phyloP scores from a whole-genome alignment of 2,888 invertebrate genomes.

The Brenthis hecate region DNA sequence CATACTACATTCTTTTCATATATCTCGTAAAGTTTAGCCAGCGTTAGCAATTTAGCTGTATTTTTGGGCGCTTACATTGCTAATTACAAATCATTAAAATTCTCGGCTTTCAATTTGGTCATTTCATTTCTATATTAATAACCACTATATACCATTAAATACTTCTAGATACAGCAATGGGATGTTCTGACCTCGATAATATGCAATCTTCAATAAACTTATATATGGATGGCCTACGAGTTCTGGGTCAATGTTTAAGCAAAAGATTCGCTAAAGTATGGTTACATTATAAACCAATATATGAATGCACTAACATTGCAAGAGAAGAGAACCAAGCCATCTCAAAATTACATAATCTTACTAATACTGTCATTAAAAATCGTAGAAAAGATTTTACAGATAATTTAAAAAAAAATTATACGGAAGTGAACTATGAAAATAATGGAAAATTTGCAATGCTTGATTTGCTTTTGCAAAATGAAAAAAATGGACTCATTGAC shows the following conservation, averaged over 20 bases:
- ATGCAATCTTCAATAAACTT: constrained; percentile 55
- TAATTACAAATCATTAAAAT: no score
- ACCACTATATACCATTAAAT: neutral
- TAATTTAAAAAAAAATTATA: constrained; percentile 29
- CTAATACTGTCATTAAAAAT: constrained; percentile 75
- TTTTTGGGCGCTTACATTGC: no score
- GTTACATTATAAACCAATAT: constrained; percentile 34
- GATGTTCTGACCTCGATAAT: constrained; percentile 65
- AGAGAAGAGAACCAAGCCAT: constrained; percentile 47
- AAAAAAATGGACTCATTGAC: constrained; percentile 79
- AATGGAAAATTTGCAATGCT: constrained; percentile 81
- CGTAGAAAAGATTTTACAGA: constrained; percentile 45
- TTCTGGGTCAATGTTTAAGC: constrained; percentile 44
- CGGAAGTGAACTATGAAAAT: constrained; percentile 40
- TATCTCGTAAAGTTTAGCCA: no score
- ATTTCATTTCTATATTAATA: neutral
- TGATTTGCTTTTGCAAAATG: constrained; percentile 83
- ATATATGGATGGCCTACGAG: constrained; percentile 70
- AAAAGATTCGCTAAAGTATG: constrained; percentile 33
- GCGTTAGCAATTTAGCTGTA: no score
- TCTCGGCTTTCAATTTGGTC: no score
- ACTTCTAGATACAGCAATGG: constrained; percentile 77
- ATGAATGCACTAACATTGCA: constrained; percentile 25
- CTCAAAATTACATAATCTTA: constrained; percentile 74
- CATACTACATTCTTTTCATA: no score